A percentile compares a stretch with the other conserved stretches of the same genome.
phyloP scores from a whole-genome alignment of 1,140 invertebrate species.

The Pissodes strobi region DNA sequence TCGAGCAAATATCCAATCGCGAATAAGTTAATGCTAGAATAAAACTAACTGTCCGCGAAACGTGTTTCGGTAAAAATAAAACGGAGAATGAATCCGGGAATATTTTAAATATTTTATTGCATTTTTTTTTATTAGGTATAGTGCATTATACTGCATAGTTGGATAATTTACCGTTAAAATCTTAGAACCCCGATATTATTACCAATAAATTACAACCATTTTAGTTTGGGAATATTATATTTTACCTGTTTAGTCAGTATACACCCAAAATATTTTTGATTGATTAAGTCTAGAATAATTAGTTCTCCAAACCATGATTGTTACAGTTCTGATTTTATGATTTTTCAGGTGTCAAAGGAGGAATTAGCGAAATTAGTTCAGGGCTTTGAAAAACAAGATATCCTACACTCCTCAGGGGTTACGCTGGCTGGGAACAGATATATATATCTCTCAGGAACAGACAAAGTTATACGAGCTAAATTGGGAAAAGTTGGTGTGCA shows the following conservation, averaged over 20 bases:
- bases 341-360: conserved; percentile 82
- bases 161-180: no score
- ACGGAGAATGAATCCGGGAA: no score
- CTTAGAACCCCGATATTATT: no score
- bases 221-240: no score
- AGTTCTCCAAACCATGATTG: conserved; percentile 36
- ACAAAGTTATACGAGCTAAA: conserved; percentile 88
- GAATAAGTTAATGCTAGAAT: no score
- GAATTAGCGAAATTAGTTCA: conserved; percentile 84
- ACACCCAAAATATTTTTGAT: not conserved
- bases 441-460: conserved; percentile 90
- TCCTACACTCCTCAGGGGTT: conserved; percentile 82
- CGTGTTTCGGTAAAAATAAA: no score
- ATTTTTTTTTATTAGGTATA: no score
- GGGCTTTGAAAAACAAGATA: conserved; percentile 84
- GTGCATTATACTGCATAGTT: no score
- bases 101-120: no score
- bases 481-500: conserved; percentile 88
- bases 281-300: not conserved
- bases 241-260: not conserved
- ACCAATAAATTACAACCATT: not conserved
- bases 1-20: no score
- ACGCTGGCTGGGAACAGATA: conserved; percentile 87
- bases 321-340: no score
- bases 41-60: no score